These are phyloP conservation scores for Melanostoma scalare DNA, from an alignment of 2,888 invertebrate species.

Conservation along the genomic window DNA sequence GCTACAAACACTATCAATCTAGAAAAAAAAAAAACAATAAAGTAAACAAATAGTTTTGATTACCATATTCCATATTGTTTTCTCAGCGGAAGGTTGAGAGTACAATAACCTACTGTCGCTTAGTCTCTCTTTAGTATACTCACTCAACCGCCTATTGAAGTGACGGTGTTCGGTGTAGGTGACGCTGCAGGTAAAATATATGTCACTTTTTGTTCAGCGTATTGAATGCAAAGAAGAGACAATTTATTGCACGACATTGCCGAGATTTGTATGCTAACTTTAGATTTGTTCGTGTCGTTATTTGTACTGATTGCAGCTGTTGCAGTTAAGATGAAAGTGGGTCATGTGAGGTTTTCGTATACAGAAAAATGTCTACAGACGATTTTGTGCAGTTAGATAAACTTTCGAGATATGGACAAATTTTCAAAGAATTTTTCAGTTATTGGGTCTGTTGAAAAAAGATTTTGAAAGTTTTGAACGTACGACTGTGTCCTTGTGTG, in stretches of 20 bases:
- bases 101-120: slow-evolving; percentile 64
- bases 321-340: slow-evolving; percentile 38
- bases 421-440: background rate
- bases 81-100: background rate
- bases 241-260: slow-evolving; percentile 62
- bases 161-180: background rate
- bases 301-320: slow-evolving; percentile 40
- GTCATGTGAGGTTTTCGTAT: slow-evolving; percentile 16
- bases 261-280: slow-evolving; percentile 52
- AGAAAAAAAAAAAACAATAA: no score
- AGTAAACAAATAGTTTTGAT: no score
- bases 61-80: no score
- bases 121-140: background rate
- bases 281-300: slow-evolving; percentile 19
- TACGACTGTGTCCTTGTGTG: no score
- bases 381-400: background rate
- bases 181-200: slow-evolving; percentile 43
- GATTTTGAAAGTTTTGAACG: no score
- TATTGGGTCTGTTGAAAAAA: no score
- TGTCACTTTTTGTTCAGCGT: slow-evolving; percentile 49
- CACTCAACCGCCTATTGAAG: background rate
- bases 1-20: no score
- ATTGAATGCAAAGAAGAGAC: slow-evolving; percentile 48
- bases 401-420: slow-evolving; percentile 16
- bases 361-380: background rate